Base-by-base conservation (phyloP, 2,888 invertebrate species). In the Coleophora flavipennella region DNA sequence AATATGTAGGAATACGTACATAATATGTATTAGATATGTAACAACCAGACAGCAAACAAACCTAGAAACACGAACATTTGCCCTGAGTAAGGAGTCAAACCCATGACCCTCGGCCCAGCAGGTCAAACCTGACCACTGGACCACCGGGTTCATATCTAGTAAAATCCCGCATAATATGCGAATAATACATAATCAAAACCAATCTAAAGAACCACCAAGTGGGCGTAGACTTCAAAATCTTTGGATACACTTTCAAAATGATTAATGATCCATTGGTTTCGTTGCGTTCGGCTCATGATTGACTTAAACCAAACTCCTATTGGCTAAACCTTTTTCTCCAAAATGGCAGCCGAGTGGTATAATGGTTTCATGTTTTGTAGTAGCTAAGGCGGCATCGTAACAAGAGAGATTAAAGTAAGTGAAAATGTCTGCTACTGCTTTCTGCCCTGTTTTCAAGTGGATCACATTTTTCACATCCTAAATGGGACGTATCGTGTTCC, bases 281-380 rank as follows among this genome's bases (percentile, higher is more conserved):
- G 3, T 20, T 4, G 3, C 20, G 20, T 20, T 20, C 20, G 20
- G 20, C 20, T 20, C 20, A 20, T 20, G 20, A 20, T 20, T 20
- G 62, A 67, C 62, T 49, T 51, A 54, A 50, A 49, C 51, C 43
- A 57, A 42, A 53, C 53, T 68, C 61, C 55, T 54, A 79, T 81
- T 81, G 80, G 83, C 63, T 41, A 41, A 52, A 39, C 53, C n/a
- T 66, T 68, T 74, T 75, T 20, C 3, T 76, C 61, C 68, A 69
- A 71, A 70, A 78, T 79, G 78, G 77, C 69, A 74, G 73, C 67
- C 68, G 67, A 73, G 70, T 67, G 74, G 77, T 69, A 80, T 73
- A 75, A 81, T 79, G 52, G 62, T 67, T 62, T 67, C 55, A 20
- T 20, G 20, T 20, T 20, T 4, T 6, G 20, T 55, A 65, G 59